phyloP scores from a whole-genome alignment of 2,797 vertebrate species.

The Leptodactylus fallax region DNA sequence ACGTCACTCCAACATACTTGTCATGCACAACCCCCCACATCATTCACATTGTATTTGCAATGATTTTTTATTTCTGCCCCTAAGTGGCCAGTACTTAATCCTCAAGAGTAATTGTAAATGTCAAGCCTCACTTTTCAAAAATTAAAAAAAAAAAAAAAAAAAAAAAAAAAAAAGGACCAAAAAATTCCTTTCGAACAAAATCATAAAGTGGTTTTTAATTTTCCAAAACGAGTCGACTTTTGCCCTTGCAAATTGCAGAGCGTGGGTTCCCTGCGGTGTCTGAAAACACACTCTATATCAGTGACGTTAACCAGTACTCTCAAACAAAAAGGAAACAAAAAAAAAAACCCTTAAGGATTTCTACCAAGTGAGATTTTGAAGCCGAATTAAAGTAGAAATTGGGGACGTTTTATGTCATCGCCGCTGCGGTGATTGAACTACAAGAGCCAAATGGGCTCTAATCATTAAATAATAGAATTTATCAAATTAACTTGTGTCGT shows the following conservation, averaged over 20 bases:
- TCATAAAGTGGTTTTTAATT: conserved; percentile 36
- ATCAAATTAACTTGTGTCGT: background rate
- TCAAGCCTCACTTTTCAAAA: background rate
- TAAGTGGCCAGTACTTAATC: conserved; percentile 30
- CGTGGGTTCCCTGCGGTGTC: conserved; percentile 23
- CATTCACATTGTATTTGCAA: background rate
- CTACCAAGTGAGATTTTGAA: background rate
- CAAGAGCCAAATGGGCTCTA: background rate
- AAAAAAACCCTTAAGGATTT: background rate
- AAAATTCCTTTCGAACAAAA: background rate
- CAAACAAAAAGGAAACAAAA: background rate
- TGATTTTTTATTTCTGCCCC: background rate
- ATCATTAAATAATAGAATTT: background rate
- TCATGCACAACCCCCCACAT: background rate
- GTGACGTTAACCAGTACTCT: conserved; percentile 59
- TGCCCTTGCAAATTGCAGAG: background rate
- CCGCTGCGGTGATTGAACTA: background rate
- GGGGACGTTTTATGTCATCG: background rate
- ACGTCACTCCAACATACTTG: background rate
- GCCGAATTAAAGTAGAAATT: background rate
- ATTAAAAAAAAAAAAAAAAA: background rate
- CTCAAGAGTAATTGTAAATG: conserved; percentile 29
- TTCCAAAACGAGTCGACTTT: conserved; percentile 34
- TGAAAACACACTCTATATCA: conserved; percentile 53
- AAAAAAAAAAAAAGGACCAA: background rate